Evolutionary conservation across 2,113 vertebrate species (phyloP).

Genomic region (Alouatta palliata): DNA sequence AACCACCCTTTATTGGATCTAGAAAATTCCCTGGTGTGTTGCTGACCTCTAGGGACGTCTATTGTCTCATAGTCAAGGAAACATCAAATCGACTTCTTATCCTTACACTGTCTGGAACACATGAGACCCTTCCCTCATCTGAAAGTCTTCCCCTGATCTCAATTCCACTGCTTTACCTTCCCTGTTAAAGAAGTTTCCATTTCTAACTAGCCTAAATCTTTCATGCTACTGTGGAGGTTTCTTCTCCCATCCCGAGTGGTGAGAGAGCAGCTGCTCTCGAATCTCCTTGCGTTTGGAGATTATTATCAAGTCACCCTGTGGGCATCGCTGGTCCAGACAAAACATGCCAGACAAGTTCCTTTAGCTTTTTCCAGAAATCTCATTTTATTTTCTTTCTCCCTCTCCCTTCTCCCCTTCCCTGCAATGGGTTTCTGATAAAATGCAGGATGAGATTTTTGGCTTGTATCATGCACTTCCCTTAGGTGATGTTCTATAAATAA

Average conservation of each 20-base stretch:
- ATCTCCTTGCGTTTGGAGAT: slow-evolving; percentile 59
- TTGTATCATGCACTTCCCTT: slow-evolving; percentile 68
- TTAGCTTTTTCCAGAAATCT: slow-evolving; percentile 68
- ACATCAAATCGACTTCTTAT: neutral
- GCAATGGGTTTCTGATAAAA: slow-evolving; percentile 72
- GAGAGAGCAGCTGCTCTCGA: slow-evolving; percentile 45
- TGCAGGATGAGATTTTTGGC: slow-evolving; percentile 77
- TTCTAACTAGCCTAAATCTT: slow-evolving; percentile 29
- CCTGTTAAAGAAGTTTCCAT: neutral
- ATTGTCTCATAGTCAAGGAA: neutral
- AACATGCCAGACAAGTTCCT: slow-evolving; percentile 60
- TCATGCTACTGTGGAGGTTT: neutral
- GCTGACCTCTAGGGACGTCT: neutral
- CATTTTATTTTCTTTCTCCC: slow-evolving; percentile 60
- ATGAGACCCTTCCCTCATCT: neutral
- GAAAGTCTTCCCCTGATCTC: neutral
- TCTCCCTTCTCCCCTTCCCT: slow-evolving; percentile 51
- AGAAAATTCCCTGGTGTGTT: neutral
- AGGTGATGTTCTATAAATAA: slow-evolving; percentile 80
- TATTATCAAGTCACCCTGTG: slow-evolving; percentile 57
- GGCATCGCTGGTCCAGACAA: slow-evolving; percentile 62
- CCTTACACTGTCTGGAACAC: neutral
- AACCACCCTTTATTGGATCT: neutral
- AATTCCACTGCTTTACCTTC: neutral
- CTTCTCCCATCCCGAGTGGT: neutral